A percentile compares a stretch with the other conserved stretches of the same genome.
Evolutionary conservation across 2,797 vertebrate genomes (phyloP).

Genomic region (Thalassophryne amazonica): DNA sequence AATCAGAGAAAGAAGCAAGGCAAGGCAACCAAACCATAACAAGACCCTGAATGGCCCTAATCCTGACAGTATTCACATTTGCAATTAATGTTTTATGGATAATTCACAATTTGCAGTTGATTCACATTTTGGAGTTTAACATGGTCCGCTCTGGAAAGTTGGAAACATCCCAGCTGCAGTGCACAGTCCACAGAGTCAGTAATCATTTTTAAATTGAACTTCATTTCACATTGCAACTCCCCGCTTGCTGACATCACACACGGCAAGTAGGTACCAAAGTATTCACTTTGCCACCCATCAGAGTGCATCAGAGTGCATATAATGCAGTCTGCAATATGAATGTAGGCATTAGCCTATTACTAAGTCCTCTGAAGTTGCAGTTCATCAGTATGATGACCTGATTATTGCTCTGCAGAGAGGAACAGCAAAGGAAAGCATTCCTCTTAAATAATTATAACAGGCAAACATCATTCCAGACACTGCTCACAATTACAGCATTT

Average conservation of each 20-base stretch:
- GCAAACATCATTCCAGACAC: conserved; percentile 35
- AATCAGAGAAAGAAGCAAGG: no score
- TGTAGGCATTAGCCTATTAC: conserved; percentile 43
- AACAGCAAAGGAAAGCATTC: conserved; percentile 44
- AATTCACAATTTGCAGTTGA: no score
- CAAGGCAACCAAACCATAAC: no score
- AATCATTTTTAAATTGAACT: conserved; percentile 33
- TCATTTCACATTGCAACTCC: conserved; percentile 23
- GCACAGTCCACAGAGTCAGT: no score
- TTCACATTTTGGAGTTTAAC: no score
- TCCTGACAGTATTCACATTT: no score
- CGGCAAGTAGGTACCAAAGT: conserved; percentile 28
- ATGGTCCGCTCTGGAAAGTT: no score
- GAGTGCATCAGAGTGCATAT: conserved; percentile 25
- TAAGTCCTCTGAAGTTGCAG: conserved; percentile 40
- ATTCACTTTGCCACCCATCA: conserved; percentile 39
- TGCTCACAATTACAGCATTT: conserved; percentile 41
- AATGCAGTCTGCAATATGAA: conserved; percentile 33
- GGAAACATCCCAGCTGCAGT: no score
- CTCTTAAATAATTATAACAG: conserved; percentile 40
- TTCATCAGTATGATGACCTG: conserved; percentile 48
- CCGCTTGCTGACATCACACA: conserved; percentile 21
- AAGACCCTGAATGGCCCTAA: no score
- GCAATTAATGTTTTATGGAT: no score
- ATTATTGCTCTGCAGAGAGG: conserved; percentile 30